phyloP scores from a whole-genome alignment of 2,797 vertebrate species.

The Trichosurus vulpecula region DNA sequence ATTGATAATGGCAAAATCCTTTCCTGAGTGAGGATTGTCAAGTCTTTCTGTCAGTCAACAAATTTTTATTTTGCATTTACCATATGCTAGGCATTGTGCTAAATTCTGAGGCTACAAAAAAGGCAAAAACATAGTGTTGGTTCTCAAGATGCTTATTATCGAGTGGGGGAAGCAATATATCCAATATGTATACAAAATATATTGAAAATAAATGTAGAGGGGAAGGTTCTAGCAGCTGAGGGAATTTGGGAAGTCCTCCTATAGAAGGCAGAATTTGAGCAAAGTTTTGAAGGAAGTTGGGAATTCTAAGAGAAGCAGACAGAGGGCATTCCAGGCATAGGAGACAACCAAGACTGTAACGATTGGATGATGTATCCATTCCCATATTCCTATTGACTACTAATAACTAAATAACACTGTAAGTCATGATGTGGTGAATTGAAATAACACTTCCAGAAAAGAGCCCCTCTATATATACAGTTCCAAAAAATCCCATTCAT shows the following conservation, averaged over 20 bases:
- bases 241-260: neutral
- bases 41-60: conserved; percentile 34
- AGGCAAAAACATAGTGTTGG: neutral
- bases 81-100: neutral
- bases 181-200: neutral
- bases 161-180: neutral
- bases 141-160: neutral
- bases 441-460: neutral
- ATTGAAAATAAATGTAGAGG: neutral
- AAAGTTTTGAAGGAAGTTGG: neutral
- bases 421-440: neutral
- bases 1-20: conserved; percentile 37
- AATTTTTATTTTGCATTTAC: neutral
- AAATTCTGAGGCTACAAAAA: neutral
- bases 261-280: neutral
- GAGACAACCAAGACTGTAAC: neutral
- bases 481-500: neutral
- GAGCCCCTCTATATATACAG: neutral
- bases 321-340: neutral
- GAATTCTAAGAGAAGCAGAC: neutral
- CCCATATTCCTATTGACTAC: neutral
- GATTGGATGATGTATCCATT: neutral
- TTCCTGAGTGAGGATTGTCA: neutral
- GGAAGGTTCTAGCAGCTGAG: neutral
- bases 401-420: neutral